Evolutionary conservation across 2,888 invertebrate genomes (phyloP), one percentile per base, ranked within the genome.

Genomic region (Leucozona laternaria): DNA sequence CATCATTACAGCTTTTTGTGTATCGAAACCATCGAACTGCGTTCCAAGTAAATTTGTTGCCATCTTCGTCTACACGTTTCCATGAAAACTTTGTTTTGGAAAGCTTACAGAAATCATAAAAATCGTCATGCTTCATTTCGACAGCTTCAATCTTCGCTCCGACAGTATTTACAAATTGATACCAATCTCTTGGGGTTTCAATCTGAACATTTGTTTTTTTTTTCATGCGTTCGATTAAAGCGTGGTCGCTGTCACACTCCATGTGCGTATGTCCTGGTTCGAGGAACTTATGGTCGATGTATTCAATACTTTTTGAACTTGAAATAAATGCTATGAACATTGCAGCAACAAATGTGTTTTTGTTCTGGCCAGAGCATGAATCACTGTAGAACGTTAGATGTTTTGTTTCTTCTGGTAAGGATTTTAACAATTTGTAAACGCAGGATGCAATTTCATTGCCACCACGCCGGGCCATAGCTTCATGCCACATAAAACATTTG

Each of bases 51-150:
- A 53, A 53, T 53, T 53, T 53, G 15, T 53, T 53, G 53, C 53
- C 53, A 25, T 53, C 15, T 53, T 53, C 53, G 11, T 50, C 50
- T 11, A 62, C 17, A 15, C 50, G 66, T 50, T 71, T 64, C 76
- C 79, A 75, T 57, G 66, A 70, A 71, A 84, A 79, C 53, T 75
- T 80, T 31, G 20, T 10, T 68, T 68, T 50, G 2, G 66, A 22
- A 34, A 68, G 8, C 20, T 50, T 50, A 2, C 13, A 50, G 34
- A 37, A 68, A 50, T 53, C 53, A 53, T 53, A 53, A 53, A 53
- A 53, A 25, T 25, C 53, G 4, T 25, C 37, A 2, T 17, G 11
- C 10, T 20, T 50, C 48, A 66, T 66, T 13, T 66, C 66, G 2
- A 50, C 50, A 2, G 48, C 20, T 48, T 66, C 34, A 28, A 50